A percentile compares a stretch with the other conserved stretches of the same genome.
Conservation (phyloP, 2,888 invertebrate genomes). For the Brachypterus glaber region DNA sequence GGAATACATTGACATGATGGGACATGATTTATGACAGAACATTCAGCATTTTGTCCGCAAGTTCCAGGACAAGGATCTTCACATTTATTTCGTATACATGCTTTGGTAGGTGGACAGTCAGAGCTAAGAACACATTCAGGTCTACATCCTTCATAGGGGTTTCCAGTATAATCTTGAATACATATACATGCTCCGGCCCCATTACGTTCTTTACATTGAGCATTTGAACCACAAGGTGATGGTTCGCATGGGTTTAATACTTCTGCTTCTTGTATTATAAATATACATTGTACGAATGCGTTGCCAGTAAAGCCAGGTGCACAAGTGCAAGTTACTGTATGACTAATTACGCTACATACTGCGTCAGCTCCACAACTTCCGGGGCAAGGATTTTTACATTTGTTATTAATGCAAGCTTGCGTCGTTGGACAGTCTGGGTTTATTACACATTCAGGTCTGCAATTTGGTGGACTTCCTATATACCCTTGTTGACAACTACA, state of each 20-base stretch:
- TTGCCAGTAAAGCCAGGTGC: constrained; percentile 67
- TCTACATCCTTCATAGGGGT: constrained; percentile 77
- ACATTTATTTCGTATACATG: constrained; percentile 77
- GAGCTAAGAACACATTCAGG: constrained; percentile 82
- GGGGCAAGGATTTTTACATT: constrained; percentile 74
- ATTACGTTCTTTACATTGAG: constrained; percentile 65
- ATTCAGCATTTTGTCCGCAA: constrained; percentile 75
- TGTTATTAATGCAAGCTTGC: constrained; percentile 70
- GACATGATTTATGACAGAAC: constrained; percentile 74
- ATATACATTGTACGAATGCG: constrained; percentile 71
- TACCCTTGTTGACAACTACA: constrained; percentile 72
- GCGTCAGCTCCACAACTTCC: constrained; percentile 73
- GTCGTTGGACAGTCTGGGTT: constrained; percentile 71
- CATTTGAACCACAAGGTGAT: constrained; percentile 80
- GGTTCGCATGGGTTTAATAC: constrained; percentile 69
- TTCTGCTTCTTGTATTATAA: constrained; percentile 48
- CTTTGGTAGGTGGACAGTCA: constrained; percentile 73
- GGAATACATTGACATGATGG: constrained; percentile 73
- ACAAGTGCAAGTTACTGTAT: constrained; percentile 75
- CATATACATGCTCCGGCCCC: constrained; percentile 75
- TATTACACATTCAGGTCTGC: constrained; percentile 73
- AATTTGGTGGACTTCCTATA: constrained; percentile 70
- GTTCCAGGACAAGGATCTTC: constrained; percentile 78
- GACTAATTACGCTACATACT: constrained; percentile 69
- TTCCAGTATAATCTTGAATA: constrained; percentile 71